Conservation (phyloP, 2,888 invertebrate genomes). For the Mayetiola destructor region DNA sequence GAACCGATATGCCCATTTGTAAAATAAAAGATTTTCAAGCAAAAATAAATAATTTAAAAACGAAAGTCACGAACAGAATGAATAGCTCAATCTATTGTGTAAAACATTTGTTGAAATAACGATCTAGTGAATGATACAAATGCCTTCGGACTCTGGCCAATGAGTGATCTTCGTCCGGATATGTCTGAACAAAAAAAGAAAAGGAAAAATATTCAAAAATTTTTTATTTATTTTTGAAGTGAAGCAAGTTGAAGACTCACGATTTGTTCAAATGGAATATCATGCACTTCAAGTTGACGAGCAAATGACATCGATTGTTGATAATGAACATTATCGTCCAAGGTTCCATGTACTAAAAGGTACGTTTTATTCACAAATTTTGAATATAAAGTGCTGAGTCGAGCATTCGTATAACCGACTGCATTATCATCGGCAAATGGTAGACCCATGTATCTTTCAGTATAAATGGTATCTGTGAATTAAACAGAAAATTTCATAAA, state of each 20-base stretch:
- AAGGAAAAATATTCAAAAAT: background rate
- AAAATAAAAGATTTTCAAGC: no score
- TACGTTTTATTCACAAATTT: slow-evolving; percentile 60
- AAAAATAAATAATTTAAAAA: no score
- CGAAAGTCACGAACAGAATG: no score
- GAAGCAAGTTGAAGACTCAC: slow-evolving; percentile 39
- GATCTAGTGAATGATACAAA: slow-evolving; percentile 63
- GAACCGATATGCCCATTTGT: no score
- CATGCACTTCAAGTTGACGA: slow-evolving; percentile 64
- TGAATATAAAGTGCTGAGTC: slow-evolving; percentile 53
- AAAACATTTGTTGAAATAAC: slow-evolving; percentile 12
- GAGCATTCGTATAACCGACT: slow-evolving; percentile 57
- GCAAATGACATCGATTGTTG: slow-evolving; percentile 91
- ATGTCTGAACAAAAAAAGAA: slow-evolving; percentile 47
- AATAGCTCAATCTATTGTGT: no score
- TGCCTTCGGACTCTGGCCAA: slow-evolving; percentile 68
- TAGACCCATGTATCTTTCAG: slow-evolving; percentile 90
- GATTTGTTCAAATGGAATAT: slow-evolving; percentile 84
- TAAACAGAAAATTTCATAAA: no score
- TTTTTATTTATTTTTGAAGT: no score
- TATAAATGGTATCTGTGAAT: slow-evolving; percentile 75
- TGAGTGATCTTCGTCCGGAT: slow-evolving; percentile 89
- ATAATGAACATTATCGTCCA: slow-evolving; percentile 93
- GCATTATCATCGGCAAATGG: slow-evolving; percentile 56
- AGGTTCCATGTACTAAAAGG: slow-evolving; percentile 85